Percentiles rank a stretch among this genome's conserved stretches.
Conservation (phyloP, 1,140 invertebrate genomes). For the Achatina immaculata region DNA sequence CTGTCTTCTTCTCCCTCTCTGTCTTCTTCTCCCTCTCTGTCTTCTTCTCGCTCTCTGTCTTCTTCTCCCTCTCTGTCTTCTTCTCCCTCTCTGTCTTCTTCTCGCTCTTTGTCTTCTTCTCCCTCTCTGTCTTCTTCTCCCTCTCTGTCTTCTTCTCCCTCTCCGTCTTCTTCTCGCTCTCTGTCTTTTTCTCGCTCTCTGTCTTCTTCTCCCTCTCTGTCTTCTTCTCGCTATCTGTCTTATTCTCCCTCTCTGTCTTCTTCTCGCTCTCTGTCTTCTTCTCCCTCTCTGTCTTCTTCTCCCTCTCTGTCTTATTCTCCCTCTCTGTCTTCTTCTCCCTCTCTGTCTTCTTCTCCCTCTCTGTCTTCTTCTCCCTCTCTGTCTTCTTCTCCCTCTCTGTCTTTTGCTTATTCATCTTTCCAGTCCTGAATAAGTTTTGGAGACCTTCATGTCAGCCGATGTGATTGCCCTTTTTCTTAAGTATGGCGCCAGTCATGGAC, state of each 20-base stretch:
- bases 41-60: slow-evolving; percentile 2
- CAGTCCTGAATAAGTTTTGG: background rate
- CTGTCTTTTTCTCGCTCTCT: background rate
- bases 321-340: background rate
- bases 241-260: slow-evolving; percentile 2
- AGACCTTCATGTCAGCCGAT: too few relatives aligned
- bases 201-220: background rate
- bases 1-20: background rate
- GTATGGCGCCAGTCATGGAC: too few relatives aligned
- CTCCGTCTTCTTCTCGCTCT: background rate
- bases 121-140: background rate
- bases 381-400: background rate
- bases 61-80: background rate
- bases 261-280: background rate
- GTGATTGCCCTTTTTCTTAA: background rate
- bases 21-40: slow-evolving; percentile 6
- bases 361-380: background rate
- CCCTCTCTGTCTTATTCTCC: too few relatives aligned
- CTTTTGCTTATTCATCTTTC: background rate
- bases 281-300: too few relatives aligned
- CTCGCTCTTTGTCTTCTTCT: background rate
- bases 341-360: slow-evolving; percentile 1
- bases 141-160: slow-evolving; percentile 3
- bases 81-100: background rate
- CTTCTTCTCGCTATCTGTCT: background rate